Percentiles rank a stretch among this genome's conserved stretches.
These are phyloP conservation scores for Balaeniceps rex DNA, from an alignment of 2,113 vertebrate genomes.

Conservation along the genomic window DNA sequence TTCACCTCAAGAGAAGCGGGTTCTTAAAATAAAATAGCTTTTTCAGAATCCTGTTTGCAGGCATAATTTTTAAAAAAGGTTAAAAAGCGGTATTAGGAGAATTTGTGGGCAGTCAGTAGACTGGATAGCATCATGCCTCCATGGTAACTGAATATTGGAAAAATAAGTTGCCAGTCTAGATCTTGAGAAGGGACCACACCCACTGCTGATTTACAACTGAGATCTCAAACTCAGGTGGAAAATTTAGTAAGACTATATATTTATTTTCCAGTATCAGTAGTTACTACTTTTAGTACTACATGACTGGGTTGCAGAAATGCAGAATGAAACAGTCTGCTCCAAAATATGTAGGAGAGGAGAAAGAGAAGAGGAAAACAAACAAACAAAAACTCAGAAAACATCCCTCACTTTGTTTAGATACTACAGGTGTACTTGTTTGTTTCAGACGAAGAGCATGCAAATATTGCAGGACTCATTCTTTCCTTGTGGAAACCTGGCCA, in stretches of 20 bases:
- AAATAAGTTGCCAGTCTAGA: not conserved
- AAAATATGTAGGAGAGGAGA: not conserved
- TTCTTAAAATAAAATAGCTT: not conserved
- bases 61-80: not conserved
- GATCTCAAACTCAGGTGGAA: not conserved
- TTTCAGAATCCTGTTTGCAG: not conserved
- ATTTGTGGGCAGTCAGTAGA: not conserved
- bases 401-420: not conserved
- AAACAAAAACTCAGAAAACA: not conserved
- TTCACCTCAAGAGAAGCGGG: not conserved
- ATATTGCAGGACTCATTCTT: not conserved
- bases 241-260: not conserved
- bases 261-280: not conserved
- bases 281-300: not conserved
- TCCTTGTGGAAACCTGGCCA: not conserved
- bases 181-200: not conserved
- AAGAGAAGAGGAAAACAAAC: not conserved
- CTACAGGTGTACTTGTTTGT: not conserved
- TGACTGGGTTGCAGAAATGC: not conserved
- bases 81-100: not conserved
- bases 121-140: not conserved
- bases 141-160: not conserved
- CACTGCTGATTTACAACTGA: not conserved
- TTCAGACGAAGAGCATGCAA: not conserved
- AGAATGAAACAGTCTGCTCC: not conserved